phyloP scores from a whole-genome alignment of 2,888 invertebrate species.

The Rotaria sp. region DNA sequence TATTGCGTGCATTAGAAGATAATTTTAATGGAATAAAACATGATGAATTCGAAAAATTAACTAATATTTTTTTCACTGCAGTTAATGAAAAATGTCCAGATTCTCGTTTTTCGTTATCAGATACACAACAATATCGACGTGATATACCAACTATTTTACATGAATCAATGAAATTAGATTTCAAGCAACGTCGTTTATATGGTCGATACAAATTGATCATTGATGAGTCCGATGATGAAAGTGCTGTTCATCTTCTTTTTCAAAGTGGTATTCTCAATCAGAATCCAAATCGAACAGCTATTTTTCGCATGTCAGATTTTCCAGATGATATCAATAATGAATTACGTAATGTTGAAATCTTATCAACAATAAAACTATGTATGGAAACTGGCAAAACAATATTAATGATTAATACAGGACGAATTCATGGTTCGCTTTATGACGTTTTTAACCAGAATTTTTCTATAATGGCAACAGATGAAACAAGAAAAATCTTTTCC shows the following conservation, averaged over 20 bases:
- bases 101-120: too few species aligned
- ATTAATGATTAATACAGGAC: conserved; percentile 4
- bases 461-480: conserved; percentile 3
- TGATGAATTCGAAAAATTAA: not conserved
- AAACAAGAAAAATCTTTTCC: conserved; percentile 9
- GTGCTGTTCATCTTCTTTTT: not conserved
- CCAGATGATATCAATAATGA: conserved; percentile 11
- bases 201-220: conserved; percentile 26
- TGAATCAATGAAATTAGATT: conserved; percentile 20
- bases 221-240: conserved; percentile 27
- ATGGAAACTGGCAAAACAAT: conserved; percentile 26
- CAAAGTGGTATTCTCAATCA: not conserved
- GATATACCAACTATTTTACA: not conserved
- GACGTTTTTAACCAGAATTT: conserved; percentile 25
- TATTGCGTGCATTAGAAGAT: conserved; percentile 27
- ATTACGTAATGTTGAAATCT: conserved; percentile 3
- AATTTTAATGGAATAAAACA: not conserved
- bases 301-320: conserved; percentile 29
- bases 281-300: conserved; percentile 12
- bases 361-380: conserved; percentile 25
- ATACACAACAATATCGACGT: not conserved
- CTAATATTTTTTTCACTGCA: not conserved
- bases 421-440: conserved; percentile 7
- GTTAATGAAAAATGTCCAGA: not conserved
- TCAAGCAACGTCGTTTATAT: not conserved